Conservation (phyloP, 2,797 vertebrate genomes). For the Enteromius anoplus region DNA sequence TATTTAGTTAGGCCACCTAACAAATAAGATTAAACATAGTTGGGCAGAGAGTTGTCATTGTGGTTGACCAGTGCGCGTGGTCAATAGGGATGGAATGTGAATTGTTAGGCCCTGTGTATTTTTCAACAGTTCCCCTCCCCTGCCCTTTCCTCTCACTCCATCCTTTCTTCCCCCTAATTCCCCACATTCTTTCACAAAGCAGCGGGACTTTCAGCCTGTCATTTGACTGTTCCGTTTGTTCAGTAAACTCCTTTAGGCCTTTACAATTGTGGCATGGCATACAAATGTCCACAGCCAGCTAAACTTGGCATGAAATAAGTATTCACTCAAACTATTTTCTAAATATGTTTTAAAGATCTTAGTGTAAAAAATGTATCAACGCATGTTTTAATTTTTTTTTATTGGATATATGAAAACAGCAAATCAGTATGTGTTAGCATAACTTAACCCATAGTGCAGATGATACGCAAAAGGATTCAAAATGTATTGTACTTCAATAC, state of each 20-base stretch:
- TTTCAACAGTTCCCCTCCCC: conserved; percentile 63
- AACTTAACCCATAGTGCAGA: background rate
- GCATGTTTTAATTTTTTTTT: no score
- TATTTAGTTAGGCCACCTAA: background rate
- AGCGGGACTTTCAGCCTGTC: conserved; percentile 58
- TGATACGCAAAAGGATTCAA: background rate
- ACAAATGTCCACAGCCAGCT: conserved; percentile 7
- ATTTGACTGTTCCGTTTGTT: conserved; percentile 54
- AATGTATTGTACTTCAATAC: background rate
- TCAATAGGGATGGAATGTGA: conserved; percentile 64
- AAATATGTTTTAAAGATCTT: background rate
- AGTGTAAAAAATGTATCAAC: background rate
- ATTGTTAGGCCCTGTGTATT: conserved; percentile 67
- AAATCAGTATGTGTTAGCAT: background rate
- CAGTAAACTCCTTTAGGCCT: conserved; percentile 33
- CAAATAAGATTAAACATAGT: background rate
- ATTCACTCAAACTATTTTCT: background rate
- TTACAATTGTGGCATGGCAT: conserved; percentile 5
- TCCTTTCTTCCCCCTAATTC: conserved; percentile 66
- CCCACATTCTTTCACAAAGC: conserved; percentile 74
- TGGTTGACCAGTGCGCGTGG: conserved; percentile 1
- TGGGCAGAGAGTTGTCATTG: background rate
- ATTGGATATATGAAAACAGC: background rate
- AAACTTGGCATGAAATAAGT: background rate
- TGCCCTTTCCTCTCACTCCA: conserved; percentile 27